Evolutionary conservation across 1,140 invertebrate species (phyloP).

Genomic region (Heterodera schachtii): DNA sequence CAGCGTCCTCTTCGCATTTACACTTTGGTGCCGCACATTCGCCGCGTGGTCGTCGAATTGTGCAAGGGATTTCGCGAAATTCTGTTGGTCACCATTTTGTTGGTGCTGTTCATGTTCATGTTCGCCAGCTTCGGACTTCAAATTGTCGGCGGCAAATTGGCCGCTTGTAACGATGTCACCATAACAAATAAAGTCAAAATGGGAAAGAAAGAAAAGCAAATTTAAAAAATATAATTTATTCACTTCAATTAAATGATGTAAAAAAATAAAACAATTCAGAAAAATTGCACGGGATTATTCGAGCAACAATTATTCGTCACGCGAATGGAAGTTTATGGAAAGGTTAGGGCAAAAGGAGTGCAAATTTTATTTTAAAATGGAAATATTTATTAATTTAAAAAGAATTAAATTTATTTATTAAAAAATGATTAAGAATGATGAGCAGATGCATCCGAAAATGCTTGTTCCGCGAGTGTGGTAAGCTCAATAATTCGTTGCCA

Average conservation of each 20-base stretch:
- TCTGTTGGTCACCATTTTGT: slow-evolving; percentile 87
- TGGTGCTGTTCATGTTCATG: slow-evolving; percentile 96
- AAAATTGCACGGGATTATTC: slow-evolving; percentile 93
- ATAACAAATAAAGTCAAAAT: slow-evolving; percentile 21
- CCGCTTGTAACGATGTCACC: slow-evolving; percentile 43
- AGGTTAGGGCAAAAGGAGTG: slow-evolving; percentile 56
- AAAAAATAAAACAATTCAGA: slow-evolving; percentile 68
- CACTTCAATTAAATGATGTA: neutral
- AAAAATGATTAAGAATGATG: slow-evolving; percentile 65
- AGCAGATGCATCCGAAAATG: slow-evolving; percentile 86
- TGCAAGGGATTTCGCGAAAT: slow-evolving; percentile 99
- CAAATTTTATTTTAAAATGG: slow-evolving; percentile 4
- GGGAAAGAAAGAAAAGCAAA: neutral
- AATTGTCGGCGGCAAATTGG: slow-evolving; percentile 86
- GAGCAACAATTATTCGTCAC: slow-evolving; percentile 92
- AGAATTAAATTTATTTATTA: neutral
- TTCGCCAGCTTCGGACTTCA: slow-evolving; percentile 99
- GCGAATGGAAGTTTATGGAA: slow-evolving; percentile 87
- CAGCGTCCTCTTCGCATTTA: slow-evolving; percentile 91
- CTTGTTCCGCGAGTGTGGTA: slow-evolving; percentile 94
- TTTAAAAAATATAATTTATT: neutral
- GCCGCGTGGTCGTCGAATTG: slow-evolving; percentile 98
- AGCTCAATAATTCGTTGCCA: slow-evolving; percentile 11
- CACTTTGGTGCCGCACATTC: slow-evolving; percentile 98
- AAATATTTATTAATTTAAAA: too few relatives aligned